Evolutionary conservation across 2,888 invertebrate genomes (phyloP).

Genomic region (Himalopsyche japonica): DNA sequence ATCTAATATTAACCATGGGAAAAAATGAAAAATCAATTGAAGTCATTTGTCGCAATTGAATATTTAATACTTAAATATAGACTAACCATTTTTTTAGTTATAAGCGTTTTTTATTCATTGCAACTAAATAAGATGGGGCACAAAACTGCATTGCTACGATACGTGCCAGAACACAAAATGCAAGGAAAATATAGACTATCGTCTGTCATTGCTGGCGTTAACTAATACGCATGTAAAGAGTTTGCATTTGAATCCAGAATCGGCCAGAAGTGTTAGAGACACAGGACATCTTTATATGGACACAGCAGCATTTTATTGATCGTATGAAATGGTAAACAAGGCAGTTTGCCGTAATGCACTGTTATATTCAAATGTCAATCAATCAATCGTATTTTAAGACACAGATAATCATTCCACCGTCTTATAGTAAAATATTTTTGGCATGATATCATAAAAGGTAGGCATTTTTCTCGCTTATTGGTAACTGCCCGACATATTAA

Average conservation of each 20-base stretch:
- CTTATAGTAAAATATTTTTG: background rate
- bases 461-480: background rate
- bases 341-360: slow-evolving; percentile 3
- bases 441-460: background rate
- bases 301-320: slow-evolving; percentile 23
- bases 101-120: no score
- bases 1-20: no score
- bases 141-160: background rate
- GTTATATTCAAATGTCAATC: slow-evolving; percentile 33
- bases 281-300: slow-evolving; percentile 29
- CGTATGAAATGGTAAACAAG: slow-evolving; percentile 10
- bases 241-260: slow-evolving; percentile 4
- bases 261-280: slow-evolving; percentile 6
- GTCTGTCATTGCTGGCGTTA: background rate
- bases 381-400: slow-evolving; percentile 16
- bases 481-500: no score
- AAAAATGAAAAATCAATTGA: no score
- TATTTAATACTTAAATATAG: no score
- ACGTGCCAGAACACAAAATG: background rate
- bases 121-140: background rate
- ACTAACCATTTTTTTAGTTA: no score
- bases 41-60: no score
- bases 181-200: background rate
- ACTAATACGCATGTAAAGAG: background rate
- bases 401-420: background rate